Evolutionary conservation across 1,140 invertebrate genomes (phyloP).

Genomic region (Chelonus insularis): DNA sequence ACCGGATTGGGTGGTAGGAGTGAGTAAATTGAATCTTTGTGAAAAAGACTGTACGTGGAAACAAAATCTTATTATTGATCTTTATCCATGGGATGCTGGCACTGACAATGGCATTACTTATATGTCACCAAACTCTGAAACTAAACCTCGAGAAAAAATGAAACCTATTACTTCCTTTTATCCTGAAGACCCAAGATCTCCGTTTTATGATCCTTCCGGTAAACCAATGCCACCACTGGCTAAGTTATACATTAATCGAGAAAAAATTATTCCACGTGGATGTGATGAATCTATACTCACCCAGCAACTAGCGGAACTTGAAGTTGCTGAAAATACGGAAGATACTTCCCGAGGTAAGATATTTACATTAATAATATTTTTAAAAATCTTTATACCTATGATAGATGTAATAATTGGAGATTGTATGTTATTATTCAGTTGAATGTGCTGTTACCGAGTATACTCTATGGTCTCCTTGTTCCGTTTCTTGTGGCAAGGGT

Average conservation of each 20-base stretch:
- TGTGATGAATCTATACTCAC: constrained; percentile 72
- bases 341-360: constrained; percentile 71
- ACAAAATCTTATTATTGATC: constrained; percentile 74
- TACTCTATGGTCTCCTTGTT: constrained; percentile 77
- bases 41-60: constrained; percentile 87
- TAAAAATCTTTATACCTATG: constrained; percentile 42
- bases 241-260: constrained; percentile 69
- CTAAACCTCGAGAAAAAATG: constrained; percentile 85
- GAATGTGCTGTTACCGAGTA: constrained; percentile 79
- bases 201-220: constrained; percentile 84
- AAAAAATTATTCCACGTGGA: constrained; percentile 71
- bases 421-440: constrained; percentile 56
- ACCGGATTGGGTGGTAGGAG: constrained; percentile 94
- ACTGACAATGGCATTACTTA: constrained; percentile 93
- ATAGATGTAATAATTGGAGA: background rate
- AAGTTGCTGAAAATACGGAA: constrained; percentile 72
- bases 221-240: constrained; percentile 82
- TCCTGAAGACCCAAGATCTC: constrained; percentile 84
- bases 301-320: constrained; percentile 62
- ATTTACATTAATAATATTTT: constrained; percentile 9
- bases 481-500: constrained; percentile 87
- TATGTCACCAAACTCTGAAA: constrained; percentile 85
- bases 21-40: constrained; percentile 86
- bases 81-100: constrained; percentile 94
- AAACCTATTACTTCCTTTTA: constrained; percentile 83